Evolutionary conservation across 2,797 vertebrate species (phyloP), one percentile per base, ranked within the genome.

Genomic region (Hybognathus amarus): DNA sequence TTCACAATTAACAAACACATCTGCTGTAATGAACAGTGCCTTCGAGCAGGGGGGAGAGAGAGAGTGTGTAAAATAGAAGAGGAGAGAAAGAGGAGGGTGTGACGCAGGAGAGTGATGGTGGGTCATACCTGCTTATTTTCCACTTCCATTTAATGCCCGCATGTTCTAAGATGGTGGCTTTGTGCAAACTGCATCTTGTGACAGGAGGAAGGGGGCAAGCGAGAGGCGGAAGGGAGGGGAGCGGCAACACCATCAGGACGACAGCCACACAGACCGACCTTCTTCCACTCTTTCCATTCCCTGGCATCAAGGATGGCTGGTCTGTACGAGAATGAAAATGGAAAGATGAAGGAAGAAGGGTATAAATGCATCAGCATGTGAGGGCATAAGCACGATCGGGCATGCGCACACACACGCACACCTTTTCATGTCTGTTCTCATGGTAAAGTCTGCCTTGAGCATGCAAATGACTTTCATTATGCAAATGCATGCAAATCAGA

Each of bases 401-500:
- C 82, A 87, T 67, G 50, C 76, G 89, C 89, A 70, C 83, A 69
- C 87, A 87, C 88, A 90, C 88, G 86, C 88, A 89, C 93, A 93
- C 93, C 93, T 95, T 95, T 94, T 94, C 95, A 95, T 96, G 95
- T 96, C 95, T 97, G 96, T 96, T 97, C 96, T 96, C 96, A 96
- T 96, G 96, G 96, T 96, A 96, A 95, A 95, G 96, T 96, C 94
- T 96, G 97, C 96, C 96, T 95, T 95, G 94, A 96, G 97, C 97
- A 98, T 99, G 97, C 96, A 98, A 98, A 99, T 98, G 95, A 97
- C 96, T 95, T 96, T 96, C 96, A 97, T 98, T 98, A 99, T 99
- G 97, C 97, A 98, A 97, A 99, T 98, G 84, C 92, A 98, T 99
- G 97, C 97, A 98, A 98, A 98, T 98, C 93, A 97, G 96, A 94